These are phyloP conservation scores for Allenopithecus nigroviridis DNA, from an alignment of 2,797 vertebrate genomes.

Conservation along the genomic window DNA sequence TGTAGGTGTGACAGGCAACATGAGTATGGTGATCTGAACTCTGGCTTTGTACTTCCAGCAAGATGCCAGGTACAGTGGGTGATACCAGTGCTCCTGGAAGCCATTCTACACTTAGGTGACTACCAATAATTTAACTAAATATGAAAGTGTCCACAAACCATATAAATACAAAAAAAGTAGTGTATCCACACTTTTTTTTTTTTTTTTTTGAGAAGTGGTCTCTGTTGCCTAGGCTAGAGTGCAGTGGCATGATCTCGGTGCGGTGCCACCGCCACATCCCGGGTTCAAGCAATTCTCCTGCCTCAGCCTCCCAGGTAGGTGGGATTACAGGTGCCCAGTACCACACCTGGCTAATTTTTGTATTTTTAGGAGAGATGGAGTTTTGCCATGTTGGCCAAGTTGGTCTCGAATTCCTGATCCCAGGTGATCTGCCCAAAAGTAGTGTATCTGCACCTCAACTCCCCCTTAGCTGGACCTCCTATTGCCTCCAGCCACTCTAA, in stretches of 20 bases:
- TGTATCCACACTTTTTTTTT: no score
- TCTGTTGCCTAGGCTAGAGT: background rate
- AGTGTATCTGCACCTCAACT: background rate
- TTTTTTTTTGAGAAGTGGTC: background rate
- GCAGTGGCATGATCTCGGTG: background rate
- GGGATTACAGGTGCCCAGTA: background rate
- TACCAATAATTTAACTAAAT: background rate
- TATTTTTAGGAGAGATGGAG: background rate
- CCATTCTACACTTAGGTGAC: background rate
- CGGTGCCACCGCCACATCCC: accelerated
- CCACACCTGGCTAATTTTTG: background rate
- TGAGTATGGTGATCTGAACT: background rate
- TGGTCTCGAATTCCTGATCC: background rate
- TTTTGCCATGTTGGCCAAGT: background rate
- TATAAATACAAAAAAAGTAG: background rate
- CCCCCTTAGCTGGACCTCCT: background rate
- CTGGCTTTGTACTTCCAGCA: background rate
- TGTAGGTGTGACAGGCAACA: background rate
- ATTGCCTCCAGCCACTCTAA: background rate
- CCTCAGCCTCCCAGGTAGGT: background rate
- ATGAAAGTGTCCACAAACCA: background rate
- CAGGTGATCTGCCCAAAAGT: background rate
- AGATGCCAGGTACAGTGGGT: accelerated
- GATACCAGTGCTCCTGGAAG: background rate
- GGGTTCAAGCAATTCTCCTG: background rate